Conservation (phyloP, 2,113 vertebrate species). For the Elgaria multicarinata region DNA sequence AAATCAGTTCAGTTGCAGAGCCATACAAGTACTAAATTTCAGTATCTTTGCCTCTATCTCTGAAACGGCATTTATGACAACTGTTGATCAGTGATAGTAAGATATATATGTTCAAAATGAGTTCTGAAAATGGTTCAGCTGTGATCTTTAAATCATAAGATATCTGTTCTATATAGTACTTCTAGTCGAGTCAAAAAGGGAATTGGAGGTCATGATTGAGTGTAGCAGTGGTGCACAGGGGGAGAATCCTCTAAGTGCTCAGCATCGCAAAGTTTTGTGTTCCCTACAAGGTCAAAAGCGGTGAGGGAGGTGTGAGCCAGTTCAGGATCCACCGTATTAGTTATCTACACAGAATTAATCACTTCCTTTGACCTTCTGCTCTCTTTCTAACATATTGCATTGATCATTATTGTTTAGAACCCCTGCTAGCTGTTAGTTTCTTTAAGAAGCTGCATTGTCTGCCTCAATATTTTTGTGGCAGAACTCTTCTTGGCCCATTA, state of each 20-base stretch:
- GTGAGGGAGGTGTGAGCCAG: conserved; percentile 64
- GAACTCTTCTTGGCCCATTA: conserved; percentile 42
- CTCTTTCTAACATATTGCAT: conserved; percentile 71
- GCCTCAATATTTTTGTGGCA: conserved; percentile 64
- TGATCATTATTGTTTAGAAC: conserved; percentile 69
- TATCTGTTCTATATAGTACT: background rate
- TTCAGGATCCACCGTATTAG: conserved; percentile 67
- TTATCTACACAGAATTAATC: conserved; percentile 73
- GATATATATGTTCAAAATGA: background rate
- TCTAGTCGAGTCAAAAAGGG: background rate
- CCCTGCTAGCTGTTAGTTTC: conserved; percentile 57
- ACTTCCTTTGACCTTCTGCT: conserved; percentile 73
- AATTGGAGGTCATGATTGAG: conserved; percentile 37
- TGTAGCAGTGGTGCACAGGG: conserved; percentile 18
- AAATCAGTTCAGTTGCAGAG: background rate
- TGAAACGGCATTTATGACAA: background rate
- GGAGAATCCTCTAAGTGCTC: conserved; percentile 59
- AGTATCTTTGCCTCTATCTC: background rate
- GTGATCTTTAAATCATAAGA: background rate
- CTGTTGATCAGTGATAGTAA: background rate
- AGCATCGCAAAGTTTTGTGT: conserved; percentile 64
- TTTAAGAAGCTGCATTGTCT: conserved; percentile 53
- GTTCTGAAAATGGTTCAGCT: background rate
- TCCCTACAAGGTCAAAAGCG: conserved; percentile 72
- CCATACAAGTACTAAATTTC: background rate